A percentile compares a stretch with the other conserved stretches of the same genome.
Conservation (phyloP, 2,797 vertebrate species). For the Argya squamiceps region DNA sequence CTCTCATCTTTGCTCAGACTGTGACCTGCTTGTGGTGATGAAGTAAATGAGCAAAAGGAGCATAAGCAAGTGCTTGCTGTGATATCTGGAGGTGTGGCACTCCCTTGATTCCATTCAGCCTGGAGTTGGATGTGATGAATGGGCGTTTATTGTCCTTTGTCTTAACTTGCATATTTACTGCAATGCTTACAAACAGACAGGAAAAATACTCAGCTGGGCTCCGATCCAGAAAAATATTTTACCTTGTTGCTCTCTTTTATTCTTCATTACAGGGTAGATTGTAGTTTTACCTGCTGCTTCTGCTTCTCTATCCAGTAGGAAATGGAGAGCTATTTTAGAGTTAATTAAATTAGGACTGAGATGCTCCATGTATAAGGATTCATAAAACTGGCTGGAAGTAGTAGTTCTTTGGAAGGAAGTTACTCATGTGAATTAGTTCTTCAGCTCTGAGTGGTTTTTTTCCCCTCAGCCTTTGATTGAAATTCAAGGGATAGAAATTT, state of each 20-base stretch:
- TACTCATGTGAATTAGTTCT: background rate
- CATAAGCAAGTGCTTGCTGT: background rate
- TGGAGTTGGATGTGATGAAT: background rate
- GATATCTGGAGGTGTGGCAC: background rate
- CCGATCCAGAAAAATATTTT: background rate
- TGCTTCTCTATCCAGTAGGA: background rate
- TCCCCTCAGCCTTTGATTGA: background rate
- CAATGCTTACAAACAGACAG: background rate
- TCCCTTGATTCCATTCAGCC: background rate
- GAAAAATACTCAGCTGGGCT: background rate
- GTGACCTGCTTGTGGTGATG: background rate
- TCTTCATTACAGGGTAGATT: background rate
- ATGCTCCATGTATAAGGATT: background rate
- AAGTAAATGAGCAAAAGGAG: background rate
- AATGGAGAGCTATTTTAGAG: background rate
- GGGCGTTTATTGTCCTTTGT: background rate
- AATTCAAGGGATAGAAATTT: conserved; percentile 37
- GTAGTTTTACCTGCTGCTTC: background rate
- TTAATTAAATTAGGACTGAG: background rate
- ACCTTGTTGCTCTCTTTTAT: background rate
- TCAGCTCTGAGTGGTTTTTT: background rate
- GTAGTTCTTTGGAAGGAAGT: background rate
- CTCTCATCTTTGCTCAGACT: background rate
- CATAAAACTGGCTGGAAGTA: background rate
- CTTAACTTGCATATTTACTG: background rate